Evolutionary conservation across 1,140 invertebrate species (phyloP).

Genomic region (Cephus cinctus): DNA sequence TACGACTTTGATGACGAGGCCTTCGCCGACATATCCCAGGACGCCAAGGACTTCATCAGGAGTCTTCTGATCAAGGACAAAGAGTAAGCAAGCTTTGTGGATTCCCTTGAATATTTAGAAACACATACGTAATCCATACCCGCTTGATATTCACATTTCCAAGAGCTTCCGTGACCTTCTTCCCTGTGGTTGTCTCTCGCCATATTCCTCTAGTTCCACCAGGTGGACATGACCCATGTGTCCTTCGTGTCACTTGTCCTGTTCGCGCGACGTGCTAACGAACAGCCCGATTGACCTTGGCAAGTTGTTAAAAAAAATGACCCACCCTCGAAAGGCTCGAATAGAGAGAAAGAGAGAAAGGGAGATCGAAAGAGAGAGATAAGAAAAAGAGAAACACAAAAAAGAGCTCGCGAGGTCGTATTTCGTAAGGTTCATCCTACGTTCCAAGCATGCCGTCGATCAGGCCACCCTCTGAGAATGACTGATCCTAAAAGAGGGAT

Average conservation of each 20-base stretch:
- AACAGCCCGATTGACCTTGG: background rate
- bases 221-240: too few relatives aligned
- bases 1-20: conserved; percentile 95
- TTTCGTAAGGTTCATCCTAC: too few relatives aligned
- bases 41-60: conserved; percentile 90
- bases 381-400: background rate
- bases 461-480: conserved; percentile 30
- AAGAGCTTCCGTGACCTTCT: background rate
- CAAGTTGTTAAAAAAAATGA: background rate
- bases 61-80: conserved; percentile 87
- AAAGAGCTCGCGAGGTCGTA: background rate
- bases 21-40: conserved; percentile 86
- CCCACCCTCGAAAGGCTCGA: conserved; percentile 5
- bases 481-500: conserved; percentile 22
- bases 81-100: conserved; percentile 83
- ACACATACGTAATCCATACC: too few relatives aligned
- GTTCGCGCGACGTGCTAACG: background rate
- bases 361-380: conserved; percentile 7
- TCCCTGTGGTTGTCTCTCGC: too few relatives aligned
- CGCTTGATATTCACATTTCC: too few relatives aligned
- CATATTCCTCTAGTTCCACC: too few relatives aligned
- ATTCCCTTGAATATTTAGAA: background rate
- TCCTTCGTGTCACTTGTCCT: conserved; percentile 2
- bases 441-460: too few relatives aligned
- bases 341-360: conserved; percentile 4